Evolutionary conservation across 1,140 invertebrate genomes (phyloP), one percentile per base, ranked within the genome.

Genomic region (Drosophila arizonae): DNA sequence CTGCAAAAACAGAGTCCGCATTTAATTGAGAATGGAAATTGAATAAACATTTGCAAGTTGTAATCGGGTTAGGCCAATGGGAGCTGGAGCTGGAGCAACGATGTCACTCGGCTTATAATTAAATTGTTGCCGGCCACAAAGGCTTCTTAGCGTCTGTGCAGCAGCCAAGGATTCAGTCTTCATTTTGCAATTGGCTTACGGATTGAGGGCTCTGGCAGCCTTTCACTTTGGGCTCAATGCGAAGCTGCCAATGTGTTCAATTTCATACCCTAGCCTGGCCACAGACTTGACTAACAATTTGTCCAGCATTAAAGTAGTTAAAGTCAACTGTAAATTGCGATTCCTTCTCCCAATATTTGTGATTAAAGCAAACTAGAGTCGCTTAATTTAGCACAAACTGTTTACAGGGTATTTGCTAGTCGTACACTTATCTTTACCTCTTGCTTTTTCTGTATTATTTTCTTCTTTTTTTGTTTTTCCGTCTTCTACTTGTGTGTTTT

Each of bases 21-120:
- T 72, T 85, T 87, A 86, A 86, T 86, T 86, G 82, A 76, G 82
- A 86, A 82, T 87, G 79, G 79, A 86, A 87, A 86, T 86, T 76
- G 66, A 87, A 86, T 86, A 70, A 86, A 87, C 77, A 86, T 86
- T 86, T 78, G 71, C 69, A 81, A 62, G 60, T 71, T 73, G 62
- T 72, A 73, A 87, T 77, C 70, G 64, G 77, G 80, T 85, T 85
- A 80, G 77, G 61, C 30, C 21, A 24, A 43, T 39, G 39, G n/a
- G 43, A 33, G 56, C 68, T n/a, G 13, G 36, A 3, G 36, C 33
- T 8, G 6, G 11, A 43, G n/a, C 33, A 5, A 5, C 41, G 17
- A 33, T 39, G 33, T 11, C 36, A 28, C 24, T 39, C 26, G 66
- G 64, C 60, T 55, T 66, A 72, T 76, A 84, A 82, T 79, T 79